Evolutionary conservation across 2,797 vertebrate genomes (phyloP).

Genomic region (Enteromius treurensis): DNA sequence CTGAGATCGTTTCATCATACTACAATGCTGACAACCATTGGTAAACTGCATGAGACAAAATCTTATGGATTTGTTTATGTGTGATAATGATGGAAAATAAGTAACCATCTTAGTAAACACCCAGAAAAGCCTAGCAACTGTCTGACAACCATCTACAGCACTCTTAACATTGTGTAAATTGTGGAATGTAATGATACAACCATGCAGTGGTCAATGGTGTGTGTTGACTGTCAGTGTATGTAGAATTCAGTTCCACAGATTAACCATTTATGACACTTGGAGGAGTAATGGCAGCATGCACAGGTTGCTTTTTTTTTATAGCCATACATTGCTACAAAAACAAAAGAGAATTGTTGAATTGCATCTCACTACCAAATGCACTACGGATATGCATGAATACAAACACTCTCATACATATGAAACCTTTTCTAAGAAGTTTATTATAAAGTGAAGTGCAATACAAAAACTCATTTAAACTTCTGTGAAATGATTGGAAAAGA

Average conservation of each 20-base stretch:
- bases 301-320: not conserved
- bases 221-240: too few species aligned
- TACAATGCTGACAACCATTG: not conserved
- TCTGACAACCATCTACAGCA: not conserved
- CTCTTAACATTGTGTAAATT: not conserved
- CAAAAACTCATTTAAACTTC: not conserved
- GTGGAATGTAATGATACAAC: not conserved
- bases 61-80: not conserved
- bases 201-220: not conserved
- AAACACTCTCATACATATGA: not conserved
- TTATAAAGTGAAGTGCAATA: slow-evolving; percentile 1
- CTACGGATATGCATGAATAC: not conserved
- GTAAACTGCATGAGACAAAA: not conserved
- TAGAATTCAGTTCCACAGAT: too few species aligned
- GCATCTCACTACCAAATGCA: not conserved
- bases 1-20: not conserved
- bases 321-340: not conserved
- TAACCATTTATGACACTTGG: not conserved
- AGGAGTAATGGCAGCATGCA: not conserved
- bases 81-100: not conserved
- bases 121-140: not conserved
- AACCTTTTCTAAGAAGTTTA: not conserved
- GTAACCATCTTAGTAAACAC: too few species aligned
- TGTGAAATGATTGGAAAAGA: not conserved
- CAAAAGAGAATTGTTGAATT: not conserved